Conservation (phyloP, 2,113 vertebrate genomes). For the Bagarius yarrelli region DNA sequence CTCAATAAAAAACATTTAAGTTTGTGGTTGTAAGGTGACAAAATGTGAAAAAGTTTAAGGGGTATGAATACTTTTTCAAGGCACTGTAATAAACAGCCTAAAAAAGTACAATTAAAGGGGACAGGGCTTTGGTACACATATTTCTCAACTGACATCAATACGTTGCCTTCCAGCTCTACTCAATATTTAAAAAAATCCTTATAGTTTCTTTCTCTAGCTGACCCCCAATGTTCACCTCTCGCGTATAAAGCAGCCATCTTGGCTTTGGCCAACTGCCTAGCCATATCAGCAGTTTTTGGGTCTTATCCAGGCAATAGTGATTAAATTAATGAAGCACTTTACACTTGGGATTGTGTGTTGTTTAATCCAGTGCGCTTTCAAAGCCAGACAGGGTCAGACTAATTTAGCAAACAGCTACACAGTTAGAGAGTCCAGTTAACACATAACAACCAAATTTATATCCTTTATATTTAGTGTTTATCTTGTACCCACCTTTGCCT, state of each 20-base stretch:
- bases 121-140: neutral
- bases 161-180: slow-evolving; percentile 19
- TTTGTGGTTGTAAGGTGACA: too few relatives aligned
- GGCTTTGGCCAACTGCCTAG: slow-evolving; percentile 15
- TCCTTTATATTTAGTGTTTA: too few relatives aligned
- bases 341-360: slow-evolving; percentile 40
- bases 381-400: slow-evolving; percentile 35
- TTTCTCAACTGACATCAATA: slow-evolving; percentile 10
- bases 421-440: neutral
- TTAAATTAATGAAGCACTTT: slow-evolving; percentile 50
- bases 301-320: slow-evolving; percentile 31
- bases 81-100: neutral
- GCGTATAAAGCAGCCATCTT: slow-evolving; percentile 26
- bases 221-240: slow-evolving; percentile 21
- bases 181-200: slow-evolving; percentile 5
- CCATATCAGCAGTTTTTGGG: slow-evolving; percentile 25
- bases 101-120: neutral
- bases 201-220: slow-evolving; percentile 6
- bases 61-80: too few relatives aligned
- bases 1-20: too few relatives aligned
- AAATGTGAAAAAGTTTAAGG: too few relatives aligned
- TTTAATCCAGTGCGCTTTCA: slow-evolving; percentile 43
- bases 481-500: too few relatives aligned
- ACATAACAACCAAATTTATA: too few relatives aligned
- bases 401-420: slow-evolving; percentile 37